Evolutionary conservation across 2,113 vertebrate species (phyloP), one percentile per base, ranked within the genome.

Genomic region (Morone chrysops): DNA sequence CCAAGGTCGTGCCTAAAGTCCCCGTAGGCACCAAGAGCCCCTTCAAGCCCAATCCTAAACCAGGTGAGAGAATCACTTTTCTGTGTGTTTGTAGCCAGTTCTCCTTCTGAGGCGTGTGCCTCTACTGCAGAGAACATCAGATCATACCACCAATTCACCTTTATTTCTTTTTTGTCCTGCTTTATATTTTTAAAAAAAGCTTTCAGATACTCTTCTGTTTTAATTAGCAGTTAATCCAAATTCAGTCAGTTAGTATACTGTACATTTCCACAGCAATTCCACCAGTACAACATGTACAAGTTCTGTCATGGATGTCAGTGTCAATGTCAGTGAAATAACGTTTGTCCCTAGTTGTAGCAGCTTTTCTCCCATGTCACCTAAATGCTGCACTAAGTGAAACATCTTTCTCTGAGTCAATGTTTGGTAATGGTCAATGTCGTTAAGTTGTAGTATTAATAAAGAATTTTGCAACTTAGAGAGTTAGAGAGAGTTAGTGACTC

Each of bases 11-110:
- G 2, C 89, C 90, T 2, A 90, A 87, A 59, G 68, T 10, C 31
- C 83, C 89, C 3, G 1, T 40, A 62, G 45, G 13, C 12, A 91
- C 92, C 61, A 94, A 91, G 22, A 84, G 84, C 5, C 88, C 94
- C 11, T 17, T 1, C 6, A 95, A 95, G 22, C 88, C 91, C 67
- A 92, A 93, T 43, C 86, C 91, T 54, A 94, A 93, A 45, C 78
- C 90, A 91, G 94, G 93, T 95, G 75, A 92, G 82, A 67, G n/a
- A 62, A 12, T 31, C 14, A 14, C 18, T 41, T 12, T 14, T 45
- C 45, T 48, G 41, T 38, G 11, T 63, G 66, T 53, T 18, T 16
- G 31, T 4, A 36, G 25, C 8, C 38, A 11, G 31, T 16, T 5
- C 20, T 68, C 36, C 51, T 54, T 13, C 38, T 54, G 54, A 72